Percentiles rank a stretch among this genome's conserved stretches.
Evolutionary conservation across 2,113 vertebrate genomes (phyloP).

Genomic region (Maccullochella peelii): DNA sequence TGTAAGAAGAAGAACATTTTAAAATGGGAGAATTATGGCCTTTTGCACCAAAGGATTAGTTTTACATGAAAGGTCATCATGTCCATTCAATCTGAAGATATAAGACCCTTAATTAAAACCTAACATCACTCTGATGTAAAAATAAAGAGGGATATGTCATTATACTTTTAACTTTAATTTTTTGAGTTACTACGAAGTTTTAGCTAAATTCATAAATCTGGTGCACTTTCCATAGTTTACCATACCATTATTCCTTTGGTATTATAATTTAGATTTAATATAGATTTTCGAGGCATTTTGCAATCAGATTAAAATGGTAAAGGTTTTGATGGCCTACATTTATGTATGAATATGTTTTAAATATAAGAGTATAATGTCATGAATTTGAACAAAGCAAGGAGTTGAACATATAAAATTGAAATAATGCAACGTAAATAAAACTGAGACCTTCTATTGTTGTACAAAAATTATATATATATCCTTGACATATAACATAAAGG

Average conservation of each 20-base stretch:
- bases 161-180: background rate
- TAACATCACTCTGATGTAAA: background rate
- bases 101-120: background rate
- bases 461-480: background rate
- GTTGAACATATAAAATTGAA: background rate
- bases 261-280: no score
- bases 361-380: background rate
- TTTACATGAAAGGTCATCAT: conserved; percentile 28
- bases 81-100: background rate
- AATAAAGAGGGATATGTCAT: background rate
- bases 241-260: background rate
- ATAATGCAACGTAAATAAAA: background rate
- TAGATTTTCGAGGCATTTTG: background rate
- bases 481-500: background rate
- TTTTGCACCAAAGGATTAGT: conserved; percentile 29
- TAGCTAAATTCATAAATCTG: background rate
- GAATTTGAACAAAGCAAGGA: background rate
- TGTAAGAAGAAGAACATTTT: background rate
- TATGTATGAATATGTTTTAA: background rate
- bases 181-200: background rate
- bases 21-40: conserved; percentile 1
- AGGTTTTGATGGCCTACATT: no score
- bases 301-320: background rate
- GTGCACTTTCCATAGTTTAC: background rate
- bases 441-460: background rate